phyloP scores from a whole-genome alignment of 2,888 invertebrate species.

The Tiliacea aurago region DNA sequence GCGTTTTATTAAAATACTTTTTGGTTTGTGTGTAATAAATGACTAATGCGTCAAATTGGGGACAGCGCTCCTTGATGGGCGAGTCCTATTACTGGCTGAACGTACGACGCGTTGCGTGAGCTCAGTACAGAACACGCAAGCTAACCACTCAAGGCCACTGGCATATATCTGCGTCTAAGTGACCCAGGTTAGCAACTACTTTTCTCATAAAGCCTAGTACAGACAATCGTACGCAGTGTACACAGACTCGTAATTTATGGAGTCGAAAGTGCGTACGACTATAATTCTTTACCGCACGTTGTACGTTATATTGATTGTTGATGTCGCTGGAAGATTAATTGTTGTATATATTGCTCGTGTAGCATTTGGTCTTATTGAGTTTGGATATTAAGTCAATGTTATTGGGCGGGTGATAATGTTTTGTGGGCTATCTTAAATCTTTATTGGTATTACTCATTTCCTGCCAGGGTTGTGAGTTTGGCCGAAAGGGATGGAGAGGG shows the following conservation, averaged over 20 bases:
- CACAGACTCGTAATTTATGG: constrained; percentile 38
- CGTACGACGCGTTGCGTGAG: too few relatives aligned
- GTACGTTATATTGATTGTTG: constrained; percentile 42
- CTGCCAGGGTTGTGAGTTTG: too few relatives aligned
- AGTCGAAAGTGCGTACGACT: constrained; percentile 32
- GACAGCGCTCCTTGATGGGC: too few relatives aligned
- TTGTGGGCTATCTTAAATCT: not conserved
- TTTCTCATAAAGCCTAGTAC: not conserved
- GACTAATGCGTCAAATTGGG: too few relatives aligned
- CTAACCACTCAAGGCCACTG: too few relatives aligned
- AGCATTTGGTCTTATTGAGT: constrained; percentile 26
- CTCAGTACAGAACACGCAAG: too few relatives aligned
- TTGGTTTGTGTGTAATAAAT: too few relatives aligned
- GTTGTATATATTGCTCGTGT: constrained; percentile 24
- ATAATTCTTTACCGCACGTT: constrained; percentile 45
- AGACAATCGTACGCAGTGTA: constrained; percentile 20
- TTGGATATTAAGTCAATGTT: constrained; percentile 22
- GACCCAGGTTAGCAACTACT: too few relatives aligned
- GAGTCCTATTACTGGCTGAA: too few relatives aligned
- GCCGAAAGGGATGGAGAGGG: too few relatives aligned
- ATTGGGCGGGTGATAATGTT: not conserved
- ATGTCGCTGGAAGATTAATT: constrained; percentile 34
- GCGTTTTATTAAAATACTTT: too few relatives aligned
- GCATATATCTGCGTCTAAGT: too few relatives aligned
- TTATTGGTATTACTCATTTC: not conserved